A percentile compares a stretch with the other conserved stretches of the same genome.
Conservation (phyloP, 2,797 vertebrate species). For the Etheostoma perlongum region DNA sequence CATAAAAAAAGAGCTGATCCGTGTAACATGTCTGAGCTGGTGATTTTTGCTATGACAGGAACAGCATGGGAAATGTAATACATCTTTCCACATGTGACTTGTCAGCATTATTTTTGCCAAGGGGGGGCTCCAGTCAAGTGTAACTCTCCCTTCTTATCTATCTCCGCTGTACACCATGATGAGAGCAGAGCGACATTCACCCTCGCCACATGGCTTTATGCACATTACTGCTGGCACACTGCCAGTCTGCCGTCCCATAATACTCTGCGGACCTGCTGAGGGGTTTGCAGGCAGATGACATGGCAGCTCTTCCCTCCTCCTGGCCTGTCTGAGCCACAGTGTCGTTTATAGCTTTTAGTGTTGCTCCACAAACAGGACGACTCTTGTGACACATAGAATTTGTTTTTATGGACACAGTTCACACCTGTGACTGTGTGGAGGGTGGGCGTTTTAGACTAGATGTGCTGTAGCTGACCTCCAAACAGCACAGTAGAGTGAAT, state of each 20-base stretch:
- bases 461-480: slow-evolving; percentile 41
- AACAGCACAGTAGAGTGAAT: slow-evolving; percentile 14
- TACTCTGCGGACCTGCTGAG: slow-evolving; percentile 53
- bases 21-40: slow-evolving; percentile 24
- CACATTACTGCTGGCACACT: slow-evolving; percentile 52
- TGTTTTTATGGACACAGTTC: slow-evolving; percentile 18
- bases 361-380: slow-evolving; percentile 36
- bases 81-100: slow-evolving; percentile 45
- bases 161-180: slow-evolving; percentile 41
- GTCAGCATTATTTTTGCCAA: slow-evolving; percentile 50
- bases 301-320: slow-evolving; percentile 64
- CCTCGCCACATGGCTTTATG: slow-evolving; percentile 18
- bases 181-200: slow-evolving; percentile 28
- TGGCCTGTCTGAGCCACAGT: slow-evolving; percentile 51
- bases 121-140: slow-evolving; percentile 19
- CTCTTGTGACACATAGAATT: slow-evolving; percentile 24
- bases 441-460: slow-evolving; percentile 9
- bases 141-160: slow-evolving; percentile 22
- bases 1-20: slow-evolving; percentile 23
- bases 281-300: slow-evolving; percentile 66
- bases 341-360: slow-evolving; percentile 71
- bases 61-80: slow-evolving; percentile 27
- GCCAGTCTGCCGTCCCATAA: slow-evolving; percentile 71
- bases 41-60: slow-evolving; percentile 46
- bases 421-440: slow-evolving; percentile 9